A percentile compares a stretch with the other conserved stretches of the same genome.
phyloP scores from a whole-genome alignment of 1,140 invertebrate species.

The Nephila pilipes region DNA sequence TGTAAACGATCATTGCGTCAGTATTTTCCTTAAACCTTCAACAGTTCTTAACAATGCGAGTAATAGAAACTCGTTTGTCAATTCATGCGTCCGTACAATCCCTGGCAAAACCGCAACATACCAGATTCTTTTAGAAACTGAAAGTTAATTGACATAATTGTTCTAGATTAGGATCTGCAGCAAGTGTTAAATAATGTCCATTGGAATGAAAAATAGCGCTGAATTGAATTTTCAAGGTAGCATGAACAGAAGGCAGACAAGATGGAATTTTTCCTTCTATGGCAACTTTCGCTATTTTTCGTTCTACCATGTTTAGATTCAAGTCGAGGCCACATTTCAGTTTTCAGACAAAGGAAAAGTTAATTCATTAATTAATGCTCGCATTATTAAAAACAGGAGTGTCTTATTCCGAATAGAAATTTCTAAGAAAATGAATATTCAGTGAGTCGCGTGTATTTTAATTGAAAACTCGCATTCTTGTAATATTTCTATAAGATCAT shows the following conservation, averaged over 20 bases:
- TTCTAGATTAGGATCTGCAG: slow-evolving; percentile 13
- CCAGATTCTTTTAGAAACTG: slow-evolving; percentile 39
- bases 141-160: slow-evolving; percentile 66
- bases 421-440: too few relatives aligned
- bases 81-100: neutral
- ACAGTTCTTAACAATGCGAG: neutral
- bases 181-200: slow-evolving; percentile 35
- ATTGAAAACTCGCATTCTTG: too few relatives aligned
- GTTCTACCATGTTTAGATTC: neutral
- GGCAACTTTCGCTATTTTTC: slow-evolving; percentile 3
- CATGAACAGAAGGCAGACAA: neutral
- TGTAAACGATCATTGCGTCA: neutral
- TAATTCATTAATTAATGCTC: neutral
- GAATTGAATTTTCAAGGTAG: slow-evolving; percentile 60
- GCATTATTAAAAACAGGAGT: too few relatives aligned
- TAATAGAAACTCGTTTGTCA: slow-evolving; percentile 47
- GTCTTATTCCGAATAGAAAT: too few relatives aligned
- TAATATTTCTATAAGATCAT: too few relatives aligned
- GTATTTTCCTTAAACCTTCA: slow-evolving; percentile 38
- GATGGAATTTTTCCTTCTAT: neutral
- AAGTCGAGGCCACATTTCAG: neutral
- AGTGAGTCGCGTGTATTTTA: too few relatives aligned
- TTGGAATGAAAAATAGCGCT: neutral
- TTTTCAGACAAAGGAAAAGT: neutral
- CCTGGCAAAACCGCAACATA: neutral